These are phyloP conservation scores for Sylvietta virens DNA, from an alignment of 2,113 vertebrate species.

Conservation along the genomic window DNA sequence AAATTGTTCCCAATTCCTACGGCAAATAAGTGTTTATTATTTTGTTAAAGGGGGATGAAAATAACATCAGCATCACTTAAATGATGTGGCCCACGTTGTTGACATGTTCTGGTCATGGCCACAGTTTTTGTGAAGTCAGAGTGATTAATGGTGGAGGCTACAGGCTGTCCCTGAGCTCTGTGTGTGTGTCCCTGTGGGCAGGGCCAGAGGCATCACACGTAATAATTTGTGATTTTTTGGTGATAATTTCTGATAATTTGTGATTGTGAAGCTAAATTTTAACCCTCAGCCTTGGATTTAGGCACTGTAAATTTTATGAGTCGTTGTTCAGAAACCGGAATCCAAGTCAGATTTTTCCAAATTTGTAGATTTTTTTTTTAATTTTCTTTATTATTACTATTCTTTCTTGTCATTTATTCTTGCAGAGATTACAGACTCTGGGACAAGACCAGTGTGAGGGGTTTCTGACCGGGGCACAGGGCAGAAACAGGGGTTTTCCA, in stretches of 20 bases:
- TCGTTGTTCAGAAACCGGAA: not conserved
- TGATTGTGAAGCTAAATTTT: not conserved
- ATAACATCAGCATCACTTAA: not conserved
- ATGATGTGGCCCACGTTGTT: not conserved
- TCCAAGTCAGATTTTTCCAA: not conserved
- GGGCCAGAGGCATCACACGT: not conserved
- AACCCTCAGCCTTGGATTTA: not conserved
- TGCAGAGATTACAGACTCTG: not conserved
- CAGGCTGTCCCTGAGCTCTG: not conserved
- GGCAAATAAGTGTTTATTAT: slow-evolving; percentile 14
- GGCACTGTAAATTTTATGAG: not conserved
- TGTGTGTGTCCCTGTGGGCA: not conserved
- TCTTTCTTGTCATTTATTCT: not conserved
- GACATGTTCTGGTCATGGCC: not conserved
- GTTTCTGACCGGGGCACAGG: not conserved
- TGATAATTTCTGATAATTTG: no score
- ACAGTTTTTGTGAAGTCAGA: not conserved
- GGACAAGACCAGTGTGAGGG: not conserved
- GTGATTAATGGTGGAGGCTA: not conserved
- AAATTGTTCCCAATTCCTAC: not conserved
- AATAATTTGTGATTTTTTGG: no score
- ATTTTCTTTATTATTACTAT: not conserved
- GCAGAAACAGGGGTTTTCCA: not conserved
- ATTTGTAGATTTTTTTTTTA: not conserved
- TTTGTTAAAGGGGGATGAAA: not conserved